Percentiles rank a stretch among this genome's conserved stretches.
phyloP scores from a whole-genome alignment of 2,888 invertebrate genomes.

The Nymphalis c-album region DNA sequence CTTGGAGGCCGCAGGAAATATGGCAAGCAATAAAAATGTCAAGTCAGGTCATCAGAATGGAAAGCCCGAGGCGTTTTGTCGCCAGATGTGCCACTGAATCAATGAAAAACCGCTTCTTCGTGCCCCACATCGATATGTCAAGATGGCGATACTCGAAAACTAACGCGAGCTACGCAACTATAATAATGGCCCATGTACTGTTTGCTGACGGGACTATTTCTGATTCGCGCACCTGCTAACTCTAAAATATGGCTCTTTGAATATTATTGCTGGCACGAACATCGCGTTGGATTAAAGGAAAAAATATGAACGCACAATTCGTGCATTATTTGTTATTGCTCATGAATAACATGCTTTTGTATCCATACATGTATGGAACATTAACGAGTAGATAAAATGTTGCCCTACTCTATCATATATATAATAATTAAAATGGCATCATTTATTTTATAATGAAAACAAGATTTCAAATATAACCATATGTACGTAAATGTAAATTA shows the following conservation, averaged over 20 bases:
- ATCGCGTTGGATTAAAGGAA: constrained; percentile 22
- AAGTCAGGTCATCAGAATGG: constrained; percentile 81
- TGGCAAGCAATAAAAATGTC: constrained; percentile 80
- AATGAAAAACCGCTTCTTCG: constrained; percentile 80
- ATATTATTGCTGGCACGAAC: constrained; percentile 31
- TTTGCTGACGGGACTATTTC: constrained; percentile 68
- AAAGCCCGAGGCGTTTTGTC: constrained; percentile 78
- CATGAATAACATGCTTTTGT: constrained; percentile 12
- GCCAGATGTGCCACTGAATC: constrained; percentile 80
- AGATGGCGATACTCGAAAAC: constrained; percentile 46
- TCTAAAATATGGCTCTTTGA: constrained; percentile 37
- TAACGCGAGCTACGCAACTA: constrained; percentile 49
- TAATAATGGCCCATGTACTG: constrained; percentile 65
- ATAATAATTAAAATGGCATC: no score
- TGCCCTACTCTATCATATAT: no score
- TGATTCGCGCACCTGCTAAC: constrained; percentile 65
- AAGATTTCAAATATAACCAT: no score
- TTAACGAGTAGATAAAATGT: background rate
- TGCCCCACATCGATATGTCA: constrained; percentile 73
- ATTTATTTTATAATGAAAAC: no score
- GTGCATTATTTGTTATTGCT: constrained; percentile 11
- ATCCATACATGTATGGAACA: background rate
- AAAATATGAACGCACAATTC: constrained; percentile 22
- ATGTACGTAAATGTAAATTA: no score
- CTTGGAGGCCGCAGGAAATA: constrained; percentile 76